Conservation (phyloP, 2,113 vertebrate species). For the Cyprinodon variegatus region DNA sequence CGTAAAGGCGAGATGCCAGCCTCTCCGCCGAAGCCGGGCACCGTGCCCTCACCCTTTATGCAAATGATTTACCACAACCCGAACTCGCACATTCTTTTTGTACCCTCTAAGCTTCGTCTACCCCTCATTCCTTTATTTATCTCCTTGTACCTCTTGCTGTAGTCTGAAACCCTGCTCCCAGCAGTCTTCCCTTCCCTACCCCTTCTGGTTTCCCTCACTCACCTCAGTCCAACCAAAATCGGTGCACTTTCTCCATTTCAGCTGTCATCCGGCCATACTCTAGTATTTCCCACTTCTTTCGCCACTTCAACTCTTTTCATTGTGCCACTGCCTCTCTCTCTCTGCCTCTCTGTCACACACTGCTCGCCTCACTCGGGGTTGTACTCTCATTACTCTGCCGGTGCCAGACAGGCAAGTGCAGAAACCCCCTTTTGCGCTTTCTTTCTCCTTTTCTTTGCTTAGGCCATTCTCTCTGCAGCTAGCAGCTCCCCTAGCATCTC, state of each 20-base stretch:
- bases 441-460: slow-evolving; percentile 7
- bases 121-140: slow-evolving; percentile 45
- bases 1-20: slow-evolving; percentile 78
- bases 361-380: slow-evolving; percentile 57
- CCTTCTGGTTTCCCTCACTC: slow-evolving; percentile 35
- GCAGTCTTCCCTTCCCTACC: slow-evolving; percentile 38
- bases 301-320: slow-evolving; percentile 37
- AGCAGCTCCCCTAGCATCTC: slow-evolving; percentile 21
- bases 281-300: slow-evolving; percentile 27
- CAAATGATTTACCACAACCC: slow-evolving; percentile 73
- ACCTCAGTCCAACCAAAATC: slow-evolving; percentile 17
- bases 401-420: slow-evolving; percentile 66
- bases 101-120: slow-evolving; percentile 52
- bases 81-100: slow-evolving; percentile 63
- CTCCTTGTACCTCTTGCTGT: slow-evolving; percentile 44
- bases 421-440: slow-evolving; percentile 43
- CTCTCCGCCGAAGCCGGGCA: slow-evolving; percentile 80
- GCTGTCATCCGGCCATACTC: slow-evolving; percentile 35
- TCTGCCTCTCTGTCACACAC: slow-evolving; percentile 14
- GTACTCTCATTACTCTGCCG: slow-evolving; percentile 50
- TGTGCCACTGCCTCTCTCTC: slow-evolving; percentile 35
- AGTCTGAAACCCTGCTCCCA: slow-evolving; percentile 21
- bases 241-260: slow-evolving; percentile 22
- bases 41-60: slow-evolving; percentile 81
- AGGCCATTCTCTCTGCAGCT: slow-evolving; percentile 29